Evolutionary conservation across 2,797 vertebrate genomes (phyloP).

Genomic region (Rhincodon typus): DNA sequence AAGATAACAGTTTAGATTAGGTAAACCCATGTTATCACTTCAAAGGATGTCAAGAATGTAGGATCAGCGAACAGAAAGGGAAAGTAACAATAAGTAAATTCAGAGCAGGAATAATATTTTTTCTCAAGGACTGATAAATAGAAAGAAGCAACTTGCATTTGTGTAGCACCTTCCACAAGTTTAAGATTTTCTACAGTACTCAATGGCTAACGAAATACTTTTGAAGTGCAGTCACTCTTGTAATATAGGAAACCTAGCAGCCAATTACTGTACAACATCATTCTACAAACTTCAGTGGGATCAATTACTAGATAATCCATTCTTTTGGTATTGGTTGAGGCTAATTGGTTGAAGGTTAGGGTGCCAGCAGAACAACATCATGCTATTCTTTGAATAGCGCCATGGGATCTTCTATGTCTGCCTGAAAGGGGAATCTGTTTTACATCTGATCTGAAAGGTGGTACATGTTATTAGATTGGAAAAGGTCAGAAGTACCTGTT

Average conservation of each 20-base stretch:
- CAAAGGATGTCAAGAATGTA: background rate
- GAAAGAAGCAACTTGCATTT: slow-evolving; percentile 3
- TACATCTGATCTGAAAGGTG: background rate
- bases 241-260: background rate
- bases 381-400: background rate
- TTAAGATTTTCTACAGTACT: background rate
- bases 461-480: background rate
- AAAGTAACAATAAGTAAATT: background rate
- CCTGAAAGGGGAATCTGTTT: background rate
- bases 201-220: background rate
- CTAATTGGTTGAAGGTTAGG: background rate
- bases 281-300: background rate
- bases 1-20: background rate
- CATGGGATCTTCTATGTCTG: background rate
- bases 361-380: background rate
- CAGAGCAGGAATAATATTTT: background rate
- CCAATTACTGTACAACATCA: background rate
- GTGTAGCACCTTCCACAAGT: background rate
- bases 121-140: background rate
- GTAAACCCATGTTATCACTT: background rate
- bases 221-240: background rate
- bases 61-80: background rate
- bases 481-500: background rate
- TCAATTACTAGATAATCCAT: background rate
- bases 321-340: background rate